Evolutionary conservation across 2,888 invertebrate genomes (phyloP), one percentile per base, ranked within the genome.

Genomic region (Spodoptera exigua): DNA sequence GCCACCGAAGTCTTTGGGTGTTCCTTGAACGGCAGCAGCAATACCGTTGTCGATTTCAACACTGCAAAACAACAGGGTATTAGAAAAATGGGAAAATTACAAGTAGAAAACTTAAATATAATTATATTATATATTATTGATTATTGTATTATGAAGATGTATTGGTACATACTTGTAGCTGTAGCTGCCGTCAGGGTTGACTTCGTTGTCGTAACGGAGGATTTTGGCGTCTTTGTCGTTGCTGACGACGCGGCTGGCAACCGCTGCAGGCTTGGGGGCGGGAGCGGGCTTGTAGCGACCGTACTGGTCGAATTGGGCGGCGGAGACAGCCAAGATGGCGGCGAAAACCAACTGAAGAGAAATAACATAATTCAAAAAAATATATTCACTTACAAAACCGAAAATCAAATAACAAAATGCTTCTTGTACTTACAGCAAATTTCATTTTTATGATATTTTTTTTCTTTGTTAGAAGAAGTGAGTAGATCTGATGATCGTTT

Each of bases 31-130:
- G 70, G 95, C 93, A 18, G 95, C 95, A 5, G 94, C 86, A 73
- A 96, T 96, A 9, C 96, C 96, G 80, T 96, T 96, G 84, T 95
- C 95, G 43, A 95, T 95, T 83, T 96, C 95, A 74, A 89, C 94
- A 67, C 96, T 96, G 70, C 34, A 80, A 79, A 37, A 61, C 46
- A 37, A 57, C 12, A 1, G 21, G n/a, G 7, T 11, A 14, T 40
- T 18, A 27, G 16, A 3, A 14, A 35, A 55, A 27, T 27, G 13
- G 7, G 7, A 21, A 1, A 13, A 5, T 34, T 1, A n/a, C 1
- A 16, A 53, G 10, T 10, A 16, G 16, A 17, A 16, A 16, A 39
- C 2, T 7, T 11, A 14, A 14, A 39, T 2, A 14, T 16, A 14
- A 3, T 32, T 0, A 12, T 14, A 10, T 27, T 32, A 4, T 12